These are phyloP conservation scores for Oxyscelio sp. DNA, from an alignment of 2,888 invertebrate species.

Conservation along the genomic window DNA sequence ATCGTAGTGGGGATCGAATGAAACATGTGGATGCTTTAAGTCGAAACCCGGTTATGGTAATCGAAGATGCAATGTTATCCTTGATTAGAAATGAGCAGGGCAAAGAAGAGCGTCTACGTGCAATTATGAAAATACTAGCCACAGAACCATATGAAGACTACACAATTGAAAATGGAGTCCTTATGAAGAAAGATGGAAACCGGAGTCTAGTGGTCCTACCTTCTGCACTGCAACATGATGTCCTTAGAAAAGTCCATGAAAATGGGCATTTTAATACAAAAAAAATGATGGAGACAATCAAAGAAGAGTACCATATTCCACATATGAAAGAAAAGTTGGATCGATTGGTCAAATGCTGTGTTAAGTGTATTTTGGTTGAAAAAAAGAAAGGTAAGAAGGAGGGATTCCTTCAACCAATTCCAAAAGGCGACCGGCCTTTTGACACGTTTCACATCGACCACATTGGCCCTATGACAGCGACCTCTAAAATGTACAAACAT, in stretches of 20 bases:
- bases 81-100: constrained; percentile 45
- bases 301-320: constrained; percentile 58
- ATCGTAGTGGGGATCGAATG: constrained; percentile 3
- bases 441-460: constrained; percentile 14
- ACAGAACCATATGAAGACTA: too few relatives aligned
- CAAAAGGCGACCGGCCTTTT: constrained; percentile 19
- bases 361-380: constrained; percentile 52
- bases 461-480: background rate
- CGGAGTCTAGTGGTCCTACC: constrained; percentile 30
- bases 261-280: too few relatives aligned
- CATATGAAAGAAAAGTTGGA: constrained; percentile 55
- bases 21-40: constrained; percentile 63
- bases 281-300: constrained; percentile 58
- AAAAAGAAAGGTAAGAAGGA: constrained; percentile 51
- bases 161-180: constrained; percentile 9
- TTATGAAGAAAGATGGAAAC: background rate
- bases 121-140: background rate
- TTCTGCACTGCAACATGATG: constrained; percentile 31
- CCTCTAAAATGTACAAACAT: background rate
- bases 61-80: constrained; percentile 36
- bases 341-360: constrained; percentile 34
- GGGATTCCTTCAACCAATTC: constrained; percentile 23
- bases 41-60: constrained; percentile 46
- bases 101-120: background rate
- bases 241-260: too few relatives aligned